Percentiles rank a stretch among this genome's conserved stretches.
Evolutionary conservation across 2,888 invertebrate genomes (phyloP).

Genomic region (Callosobruchus maculatus): DNA sequence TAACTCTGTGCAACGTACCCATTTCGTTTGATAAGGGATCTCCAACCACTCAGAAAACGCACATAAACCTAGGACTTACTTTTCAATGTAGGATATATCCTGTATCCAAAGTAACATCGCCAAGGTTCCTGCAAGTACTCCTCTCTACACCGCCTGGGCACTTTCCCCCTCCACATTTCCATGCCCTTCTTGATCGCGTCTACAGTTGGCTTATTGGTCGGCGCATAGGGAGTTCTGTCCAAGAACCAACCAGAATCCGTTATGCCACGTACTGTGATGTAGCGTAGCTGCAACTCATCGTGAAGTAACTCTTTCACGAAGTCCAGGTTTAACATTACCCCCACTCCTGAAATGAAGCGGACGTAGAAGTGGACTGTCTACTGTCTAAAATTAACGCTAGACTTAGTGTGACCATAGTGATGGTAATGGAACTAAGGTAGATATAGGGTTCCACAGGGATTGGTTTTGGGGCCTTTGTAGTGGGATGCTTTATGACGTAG

Average conservation of each 20-base stretch:
- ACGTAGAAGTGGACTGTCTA: too few species aligned
- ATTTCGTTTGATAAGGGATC: too few species aligned
- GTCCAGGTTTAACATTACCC: conserved; percentile 90
- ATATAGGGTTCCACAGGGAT: too few species aligned
- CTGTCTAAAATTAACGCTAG: too few species aligned
- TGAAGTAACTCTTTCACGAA: conserved; percentile 70
- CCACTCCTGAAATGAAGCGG: conserved; percentile 49
- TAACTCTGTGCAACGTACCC: too few species aligned
- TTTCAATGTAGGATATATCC: conserved; percentile 79
- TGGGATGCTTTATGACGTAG: too few species aligned
- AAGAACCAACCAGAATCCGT: conserved; percentile 95
- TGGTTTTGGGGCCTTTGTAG: too few species aligned
- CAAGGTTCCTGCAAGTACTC: conserved; percentile 73
- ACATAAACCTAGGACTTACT: conserved; percentile 51
- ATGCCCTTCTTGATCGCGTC: conserved; percentile 72
- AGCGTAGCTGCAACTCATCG: conserved; percentile 52
- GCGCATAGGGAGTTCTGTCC: conserved; percentile 74
- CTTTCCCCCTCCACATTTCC: conserved; percentile 73
- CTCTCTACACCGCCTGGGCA: conserved; percentile 73
- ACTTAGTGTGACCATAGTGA: too few species aligned
- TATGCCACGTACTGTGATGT: conserved; percentile 75
- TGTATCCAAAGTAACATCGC: conserved; percentile 90
- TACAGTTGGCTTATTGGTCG: conserved; percentile 52
- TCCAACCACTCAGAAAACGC: too few species aligned
- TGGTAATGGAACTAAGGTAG: too few species aligned